Evolutionary conservation across 2,797 vertebrate species (phyloP).

Genomic region (Anolis apletophallus): DNA sequence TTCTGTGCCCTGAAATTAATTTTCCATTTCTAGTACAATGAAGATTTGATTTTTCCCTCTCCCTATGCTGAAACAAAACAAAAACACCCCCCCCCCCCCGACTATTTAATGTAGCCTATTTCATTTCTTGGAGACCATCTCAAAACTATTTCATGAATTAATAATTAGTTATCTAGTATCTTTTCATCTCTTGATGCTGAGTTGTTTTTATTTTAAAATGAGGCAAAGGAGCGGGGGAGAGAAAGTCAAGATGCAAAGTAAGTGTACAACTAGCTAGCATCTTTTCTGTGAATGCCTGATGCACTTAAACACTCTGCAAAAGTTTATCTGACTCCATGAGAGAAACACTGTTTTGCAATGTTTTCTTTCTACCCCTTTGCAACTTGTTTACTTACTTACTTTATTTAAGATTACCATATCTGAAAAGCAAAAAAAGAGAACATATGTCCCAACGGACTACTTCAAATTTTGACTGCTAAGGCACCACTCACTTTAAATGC

Average conservation of each 20-base stretch:
- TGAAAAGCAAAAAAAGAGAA: too few relatives aligned
- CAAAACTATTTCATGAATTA: conserved; percentile 24
- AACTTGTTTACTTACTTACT: too few relatives aligned
- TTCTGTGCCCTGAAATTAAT: conserved; percentile 43
- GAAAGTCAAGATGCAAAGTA: neutral
- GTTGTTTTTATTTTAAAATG: conserved; percentile 6
- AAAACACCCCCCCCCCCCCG: neutral
- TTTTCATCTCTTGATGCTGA: conserved; percentile 21
- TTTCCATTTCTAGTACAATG: conserved; percentile 38
- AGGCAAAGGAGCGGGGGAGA: neutral
- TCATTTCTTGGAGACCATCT: conserved; percentile 13
- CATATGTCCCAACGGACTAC: too few relatives aligned
- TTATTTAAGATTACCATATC: too few relatives aligned
- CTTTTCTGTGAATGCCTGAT: neutral
- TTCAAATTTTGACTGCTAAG: too few relatives aligned
- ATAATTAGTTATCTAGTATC: neutral
- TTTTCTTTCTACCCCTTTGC: neutral
- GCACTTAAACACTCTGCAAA: neutral
- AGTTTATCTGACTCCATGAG: neutral
- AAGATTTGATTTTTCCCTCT: conserved; percentile 29
- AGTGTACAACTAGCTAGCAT: neutral
- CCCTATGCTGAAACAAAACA: conserved; percentile 8
- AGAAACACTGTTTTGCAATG: neutral
- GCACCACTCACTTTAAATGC: too few relatives aligned
- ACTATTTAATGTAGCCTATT: conserved; percentile 21